phyloP scores from a whole-genome alignment of 2,888 invertebrate species.

The Cryptus viduatorius region DNA sequence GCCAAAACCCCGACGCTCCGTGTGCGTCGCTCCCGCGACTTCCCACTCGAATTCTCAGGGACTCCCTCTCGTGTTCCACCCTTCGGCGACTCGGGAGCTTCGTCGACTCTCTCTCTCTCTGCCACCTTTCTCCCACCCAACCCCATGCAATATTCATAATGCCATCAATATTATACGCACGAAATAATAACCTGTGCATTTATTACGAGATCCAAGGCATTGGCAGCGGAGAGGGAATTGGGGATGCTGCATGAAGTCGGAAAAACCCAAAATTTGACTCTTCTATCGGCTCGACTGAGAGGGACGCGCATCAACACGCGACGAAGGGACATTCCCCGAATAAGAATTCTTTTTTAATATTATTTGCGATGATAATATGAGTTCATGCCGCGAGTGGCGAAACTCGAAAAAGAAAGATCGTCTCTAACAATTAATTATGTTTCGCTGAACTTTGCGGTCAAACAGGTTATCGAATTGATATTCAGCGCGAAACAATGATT shows the following conservation, averaged over 20 bases:
- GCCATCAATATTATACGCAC: constrained; percentile 84
- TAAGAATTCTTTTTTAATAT: background rate
- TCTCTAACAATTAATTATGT: too few species aligned
- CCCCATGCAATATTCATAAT: constrained; percentile 83
- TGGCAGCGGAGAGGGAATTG: constrained; percentile 5
- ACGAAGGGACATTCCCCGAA: background rate
- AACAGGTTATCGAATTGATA: too few species aligned
- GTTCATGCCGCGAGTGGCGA: too few species aligned
- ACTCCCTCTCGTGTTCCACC: constrained; percentile 62
- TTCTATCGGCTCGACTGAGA: background rate
- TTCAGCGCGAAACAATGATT: too few species aligned
- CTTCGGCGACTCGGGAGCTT: constrained; percentile 56
- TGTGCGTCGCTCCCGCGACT: constrained; percentile 42
- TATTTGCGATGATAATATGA: too few species aligned
- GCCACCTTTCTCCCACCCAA: constrained; percentile 69
- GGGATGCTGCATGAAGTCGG: background rate
- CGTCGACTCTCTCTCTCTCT: constrained; percentile 55
- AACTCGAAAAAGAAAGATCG: too few species aligned
- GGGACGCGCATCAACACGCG: background rate
- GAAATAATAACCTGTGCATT: constrained; percentile 84
- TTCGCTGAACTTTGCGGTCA: too few species aligned
- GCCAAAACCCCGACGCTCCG: constrained; percentile 40
- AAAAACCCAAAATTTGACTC: background rate
- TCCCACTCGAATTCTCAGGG: constrained; percentile 62
- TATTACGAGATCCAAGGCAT: constrained; percentile 76